Conservation (phyloP, 2,888 invertebrate genomes). For the Brenthis hecate region DNA sequence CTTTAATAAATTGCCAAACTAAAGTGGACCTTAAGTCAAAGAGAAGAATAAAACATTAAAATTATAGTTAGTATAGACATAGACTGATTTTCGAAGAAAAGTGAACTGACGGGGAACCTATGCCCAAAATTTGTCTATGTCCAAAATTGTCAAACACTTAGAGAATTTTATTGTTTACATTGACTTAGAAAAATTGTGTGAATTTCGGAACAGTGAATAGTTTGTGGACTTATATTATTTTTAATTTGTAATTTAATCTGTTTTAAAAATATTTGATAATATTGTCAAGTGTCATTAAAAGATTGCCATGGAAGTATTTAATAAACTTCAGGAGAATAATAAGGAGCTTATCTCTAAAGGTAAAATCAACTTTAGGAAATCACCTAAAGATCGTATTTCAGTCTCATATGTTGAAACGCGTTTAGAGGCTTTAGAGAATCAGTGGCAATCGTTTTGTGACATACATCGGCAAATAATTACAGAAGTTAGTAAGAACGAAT, state of each 20-base stretch:
- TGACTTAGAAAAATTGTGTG: not conserved
- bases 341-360: slow-evolving; percentile 16
- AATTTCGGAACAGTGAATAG: not conserved
- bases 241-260: not conserved
- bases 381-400: slow-evolving; percentile 21
- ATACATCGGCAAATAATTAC: slow-evolving; percentile 22
- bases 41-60: slow-evolving; percentile 12
- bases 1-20: slow-evolving; percentile 8
- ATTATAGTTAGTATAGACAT: slow-evolving; percentile 2
- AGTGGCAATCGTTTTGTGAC: slow-evolving; percentile 23
- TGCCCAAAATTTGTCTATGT: slow-evolving; percentile 17
- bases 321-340: slow-evolving; percentile 22
- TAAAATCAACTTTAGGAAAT: slow-evolving; percentile 21
- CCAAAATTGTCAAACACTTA: slow-evolving; percentile 15
- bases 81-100: not conserved
- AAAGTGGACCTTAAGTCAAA: slow-evolving; percentile 19
- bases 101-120: slow-evolving; percentile 13
- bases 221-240: not conserved
- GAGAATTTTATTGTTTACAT: slow-evolving; percentile 8
- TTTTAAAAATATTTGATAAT: slow-evolving; percentile 2
- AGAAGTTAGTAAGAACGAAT: slow-evolving; percentile 4
- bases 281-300: not conserved
- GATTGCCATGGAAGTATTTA: slow-evolving; percentile 18
- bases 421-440: slow-evolving; percentile 24
- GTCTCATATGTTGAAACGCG: slow-evolving; percentile 24